These are phyloP conservation scores for Papilio elwesi DNA, from an alignment of 2,888 invertebrate species.

Conservation along the genomic window DNA sequence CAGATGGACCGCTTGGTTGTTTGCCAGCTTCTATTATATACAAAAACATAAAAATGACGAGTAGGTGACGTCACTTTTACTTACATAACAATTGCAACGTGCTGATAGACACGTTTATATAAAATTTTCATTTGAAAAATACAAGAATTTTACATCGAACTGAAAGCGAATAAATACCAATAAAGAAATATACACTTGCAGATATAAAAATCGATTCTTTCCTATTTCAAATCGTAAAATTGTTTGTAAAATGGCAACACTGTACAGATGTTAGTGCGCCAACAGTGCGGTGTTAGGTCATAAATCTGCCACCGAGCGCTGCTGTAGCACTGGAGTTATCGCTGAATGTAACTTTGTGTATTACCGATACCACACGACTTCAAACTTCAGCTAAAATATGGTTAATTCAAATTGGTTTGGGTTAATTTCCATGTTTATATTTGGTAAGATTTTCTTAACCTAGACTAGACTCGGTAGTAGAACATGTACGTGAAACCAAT, in stretches of 20 bases:
- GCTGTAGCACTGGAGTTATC: conserved; percentile 26
- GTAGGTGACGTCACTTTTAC: no score
- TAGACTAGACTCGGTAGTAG: background rate
- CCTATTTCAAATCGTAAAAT: conserved; percentile 10
- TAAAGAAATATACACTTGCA: background rate
- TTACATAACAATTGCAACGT: background rate
- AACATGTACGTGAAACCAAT: no score
- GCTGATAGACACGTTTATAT: no score
- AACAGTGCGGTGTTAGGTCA: background rate
- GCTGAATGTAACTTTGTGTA: background rate
- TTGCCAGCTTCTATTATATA: no score
- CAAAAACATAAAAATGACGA: no score
- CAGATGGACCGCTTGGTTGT: no score
- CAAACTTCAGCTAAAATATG: conserved; percentile 20
- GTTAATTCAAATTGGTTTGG: background rate
- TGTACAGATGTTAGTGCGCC: conserved; percentile 16
- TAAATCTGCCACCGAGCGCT: conserved; percentile 28
- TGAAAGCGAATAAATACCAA: background rate
- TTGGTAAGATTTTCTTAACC: background rate
- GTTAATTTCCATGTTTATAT: conserved; percentile 4
- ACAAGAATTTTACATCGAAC: background rate
- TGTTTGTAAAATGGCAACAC: conserved; percentile 21
- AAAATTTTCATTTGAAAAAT: background rate
- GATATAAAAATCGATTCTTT: conserved; percentile 2
- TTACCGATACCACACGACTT: background rate